Base-by-base conservation (phyloP, 2,113 vertebrate genomes). In the Phocoena sinus region DNA sequence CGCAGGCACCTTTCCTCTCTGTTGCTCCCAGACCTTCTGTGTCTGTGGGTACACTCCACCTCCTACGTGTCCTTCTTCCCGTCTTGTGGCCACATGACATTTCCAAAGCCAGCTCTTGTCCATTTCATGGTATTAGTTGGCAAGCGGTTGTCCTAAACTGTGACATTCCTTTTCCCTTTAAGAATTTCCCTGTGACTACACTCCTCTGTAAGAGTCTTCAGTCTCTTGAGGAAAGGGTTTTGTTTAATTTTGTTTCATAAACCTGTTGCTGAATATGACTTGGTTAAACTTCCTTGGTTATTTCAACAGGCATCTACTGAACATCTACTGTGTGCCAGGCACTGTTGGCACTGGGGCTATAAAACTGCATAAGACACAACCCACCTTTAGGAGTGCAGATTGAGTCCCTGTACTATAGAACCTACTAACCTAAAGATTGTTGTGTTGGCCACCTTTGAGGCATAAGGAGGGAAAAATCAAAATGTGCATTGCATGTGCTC, bases 1-100 rank as follows among this genome's bases (percentile, higher is more conserved):
- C 0, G 0, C 0, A 1, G 82, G 10, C 18, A 4, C 14, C 50
- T 20, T 11, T 26, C 3, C 18, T 9, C 18, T 15, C 47, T 25
- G 18, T 1, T 20, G 14, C 67, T 31, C 18, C 50, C 28, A 4
- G 58, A 10, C 86, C 28, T 56, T 8, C 9, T 1, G 0, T 31
- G 58, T 26, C 60, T 74, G 21, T 4, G 47, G n/a, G 70, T 26
- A 0, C 60, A 8, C 56, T 20, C n/a, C 8, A 18, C 26, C 53
- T 60, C 36, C 44, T 25, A 8, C 2, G 3, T 28, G 41, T 41
- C 50, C 4, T 15, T 41, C 83, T 33, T 50, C 50, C 92, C 67
- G 36, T 50, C 79, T 60, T 50, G 63, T 9, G 58, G 17, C 92
- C 91, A 71, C 50, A 6, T 67, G 80, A 60, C 36, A 4, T 91